A percentile compares a stretch with the other conserved stretches of the same genome.
Evolutionary conservation across 2,797 vertebrate species (phyloP).

Genomic region (Tiaroga cobitis): DNA sequence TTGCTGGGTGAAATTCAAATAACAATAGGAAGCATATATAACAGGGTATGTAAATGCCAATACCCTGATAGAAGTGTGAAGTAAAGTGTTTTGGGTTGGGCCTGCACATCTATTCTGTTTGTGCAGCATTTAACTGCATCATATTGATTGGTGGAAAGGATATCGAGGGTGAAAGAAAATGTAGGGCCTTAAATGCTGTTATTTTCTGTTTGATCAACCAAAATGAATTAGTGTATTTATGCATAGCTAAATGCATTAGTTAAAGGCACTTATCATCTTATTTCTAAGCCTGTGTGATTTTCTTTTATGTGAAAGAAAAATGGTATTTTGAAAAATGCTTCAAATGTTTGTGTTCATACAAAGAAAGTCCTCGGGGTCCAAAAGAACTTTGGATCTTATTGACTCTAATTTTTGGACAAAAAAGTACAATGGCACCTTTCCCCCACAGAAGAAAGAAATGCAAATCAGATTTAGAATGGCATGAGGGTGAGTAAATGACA

Average conservation of each 20-base stretch:
- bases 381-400: background rate
- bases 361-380: background rate
- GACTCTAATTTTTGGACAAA: background rate
- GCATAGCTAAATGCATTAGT: background rate
- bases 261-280: background rate
- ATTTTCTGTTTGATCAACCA: background rate
- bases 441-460: background rate
- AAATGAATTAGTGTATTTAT: background rate
- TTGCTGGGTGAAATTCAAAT: constrained; percentile 65
- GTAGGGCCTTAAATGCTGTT: background rate
- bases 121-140: constrained; percentile 44
- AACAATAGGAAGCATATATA: constrained; percentile 64
- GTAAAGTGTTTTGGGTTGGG: constrained; percentile 64
- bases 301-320: background rate
- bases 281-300: no score
- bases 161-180: background rate
- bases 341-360: background rate
- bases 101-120: constrained; percentile 51
- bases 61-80: constrained; percentile 64
- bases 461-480: background rate
- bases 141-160: constrained; percentile 40
- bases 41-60: constrained; percentile 62
- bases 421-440: background rate
- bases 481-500: no score
- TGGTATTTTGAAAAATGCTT: background rate